Evolutionary conservation across 2,888 invertebrate species (phyloP), one percentile per base, ranked within the genome.

Genomic region (Andrena haemorrhoa): DNA sequence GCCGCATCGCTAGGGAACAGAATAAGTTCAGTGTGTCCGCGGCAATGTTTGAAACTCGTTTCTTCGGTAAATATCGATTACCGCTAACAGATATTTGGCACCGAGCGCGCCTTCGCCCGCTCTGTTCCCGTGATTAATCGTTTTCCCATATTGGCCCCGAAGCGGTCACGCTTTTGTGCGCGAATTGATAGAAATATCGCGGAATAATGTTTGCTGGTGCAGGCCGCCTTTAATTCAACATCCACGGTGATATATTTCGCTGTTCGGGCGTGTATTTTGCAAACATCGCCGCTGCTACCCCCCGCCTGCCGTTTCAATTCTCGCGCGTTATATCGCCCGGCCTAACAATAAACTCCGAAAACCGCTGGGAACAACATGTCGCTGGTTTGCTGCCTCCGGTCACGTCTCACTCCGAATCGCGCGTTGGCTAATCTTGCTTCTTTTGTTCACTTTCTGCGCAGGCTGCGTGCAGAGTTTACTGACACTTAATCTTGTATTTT

Each of bases 61-160:
- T 82, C 65, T 56, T 69, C 60, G 53, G 47, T 47, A 69, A 76
- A 75, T 82, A 82, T 82, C 73, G 82, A 82, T 82, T 82, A 82
- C 70, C 82, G 69, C 82, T 82, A 82, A 82, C 76, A 76, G 82
- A 82, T 76, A 73, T 82, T 70, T 82, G 76, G 82, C 82, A 70
- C 63, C 58, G 82, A 76, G 76, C 60, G 53, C 73, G 35, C 61
- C 68, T 81, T 56, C 51, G 72, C 69, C 68, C 68, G 35, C 16
- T 49, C 69, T 70, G 76, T 76, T 69, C 56, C 66, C 16, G 53
- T 82, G 82, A 82, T 82, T 82, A 82, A 82, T 82, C 76, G 76
- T 82, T 82, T 76, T 73, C 65, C 82, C 60, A 75, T 82, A 82
- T 76, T 64, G 72, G 72, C 58, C 49, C 10, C 26, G 82, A 53